Evolutionary conservation across 2,797 vertebrate genomes (phyloP).

Genomic region (Coendou prehensilis): DNA sequence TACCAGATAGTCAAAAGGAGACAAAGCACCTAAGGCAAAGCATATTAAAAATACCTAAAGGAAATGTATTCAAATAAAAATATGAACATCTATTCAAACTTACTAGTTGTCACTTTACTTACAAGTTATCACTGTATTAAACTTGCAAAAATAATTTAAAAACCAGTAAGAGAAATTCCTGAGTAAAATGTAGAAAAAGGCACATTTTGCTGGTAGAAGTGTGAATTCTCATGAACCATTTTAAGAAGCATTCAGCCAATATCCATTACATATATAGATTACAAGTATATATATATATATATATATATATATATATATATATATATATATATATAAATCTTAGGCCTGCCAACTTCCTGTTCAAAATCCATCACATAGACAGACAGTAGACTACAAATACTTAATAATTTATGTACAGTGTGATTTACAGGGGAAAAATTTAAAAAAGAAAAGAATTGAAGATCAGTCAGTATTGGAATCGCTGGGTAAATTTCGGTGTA

Average conservation of each 20-base stretch:
- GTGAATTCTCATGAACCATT: background rate
- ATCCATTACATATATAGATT: background rate
- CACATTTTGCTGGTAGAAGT: background rate
- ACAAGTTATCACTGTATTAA: background rate
- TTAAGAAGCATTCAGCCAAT: background rate
- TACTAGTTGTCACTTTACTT: background rate
- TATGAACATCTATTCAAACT: background rate
- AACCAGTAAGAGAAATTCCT: background rate
- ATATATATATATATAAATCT: background rate
- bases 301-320: background rate
- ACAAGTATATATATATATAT: background rate
- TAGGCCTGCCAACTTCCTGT: background rate
- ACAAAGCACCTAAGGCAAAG: background rate
- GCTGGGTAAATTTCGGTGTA: background rate
- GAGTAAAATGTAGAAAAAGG: background rate
- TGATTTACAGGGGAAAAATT: background rate
- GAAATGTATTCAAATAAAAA: background rate
- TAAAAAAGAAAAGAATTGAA: background rate
- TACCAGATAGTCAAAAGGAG: background rate
- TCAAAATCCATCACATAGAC: background rate
- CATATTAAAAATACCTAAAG: background rate
- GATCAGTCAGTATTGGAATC: background rate
- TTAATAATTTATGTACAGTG: constrained; percentile 18
- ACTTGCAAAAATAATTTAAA: background rate
- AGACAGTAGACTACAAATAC: background rate